Percentiles rank a stretch among this genome's conserved stretches.
phyloP scores from a whole-genome alignment of 1,140 invertebrate species.

The Zelostemma sp. region DNA sequence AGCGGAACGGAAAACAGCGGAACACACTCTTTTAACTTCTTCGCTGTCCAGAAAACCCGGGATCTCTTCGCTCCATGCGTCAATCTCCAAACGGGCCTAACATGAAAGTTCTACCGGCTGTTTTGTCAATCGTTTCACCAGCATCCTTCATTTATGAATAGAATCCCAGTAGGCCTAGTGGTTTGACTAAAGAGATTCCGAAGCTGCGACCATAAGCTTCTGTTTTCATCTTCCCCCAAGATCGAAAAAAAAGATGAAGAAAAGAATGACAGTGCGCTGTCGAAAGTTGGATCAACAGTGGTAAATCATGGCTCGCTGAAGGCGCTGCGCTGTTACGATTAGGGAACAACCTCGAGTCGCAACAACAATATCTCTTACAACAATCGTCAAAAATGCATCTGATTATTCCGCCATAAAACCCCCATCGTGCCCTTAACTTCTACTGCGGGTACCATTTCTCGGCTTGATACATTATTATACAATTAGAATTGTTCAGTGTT shows the following conservation, averaged over 20 bases:
- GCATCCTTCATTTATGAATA: constrained; percentile 15
- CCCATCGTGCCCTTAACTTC: too few relatives aligned
- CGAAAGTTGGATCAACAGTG: constrained; percentile 12
- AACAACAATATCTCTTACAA: too few relatives aligned
- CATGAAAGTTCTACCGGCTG: background rate
- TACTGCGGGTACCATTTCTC: too few relatives aligned
- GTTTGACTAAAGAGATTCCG: constrained; percentile 19
- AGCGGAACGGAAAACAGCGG: constrained; percentile 8
- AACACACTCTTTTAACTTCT: background rate
- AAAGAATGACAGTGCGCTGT: background rate
- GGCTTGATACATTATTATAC: too few relatives aligned
- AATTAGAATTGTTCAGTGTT: too few relatives aligned
- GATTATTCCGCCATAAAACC: too few relatives aligned
- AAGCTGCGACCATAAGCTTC: constrained; percentile 17
- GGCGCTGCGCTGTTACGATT: background rate
- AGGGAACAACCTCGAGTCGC: background rate
- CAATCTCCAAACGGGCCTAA: background rate
- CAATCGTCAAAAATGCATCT: too few relatives aligned
- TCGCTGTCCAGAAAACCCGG: background rate
- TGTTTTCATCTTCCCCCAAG: constrained; percentile 22
- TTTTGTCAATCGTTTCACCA: constrained; percentile 9
- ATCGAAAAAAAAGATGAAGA: background rate
- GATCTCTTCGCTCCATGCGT: background rate
- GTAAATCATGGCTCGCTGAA: constrained; percentile 36
- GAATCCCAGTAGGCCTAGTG: constrained; percentile 8